Conservation (phyloP, 2,113 vertebrate species). For the Callorhinus ursinus region DNA sequence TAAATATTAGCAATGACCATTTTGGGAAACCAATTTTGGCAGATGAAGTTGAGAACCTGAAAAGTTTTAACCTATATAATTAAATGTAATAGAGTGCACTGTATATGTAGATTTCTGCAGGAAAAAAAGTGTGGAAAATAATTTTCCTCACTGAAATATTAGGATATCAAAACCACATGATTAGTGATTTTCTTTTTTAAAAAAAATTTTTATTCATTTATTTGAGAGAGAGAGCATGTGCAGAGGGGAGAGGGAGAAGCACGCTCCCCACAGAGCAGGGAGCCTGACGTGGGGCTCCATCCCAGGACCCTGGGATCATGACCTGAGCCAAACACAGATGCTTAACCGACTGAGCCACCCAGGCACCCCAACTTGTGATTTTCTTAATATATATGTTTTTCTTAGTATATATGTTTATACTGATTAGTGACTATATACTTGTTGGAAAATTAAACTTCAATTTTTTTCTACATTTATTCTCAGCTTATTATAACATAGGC, state of each 20-base stretch:
- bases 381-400: background rate
- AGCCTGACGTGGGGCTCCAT: too few relatives aligned
- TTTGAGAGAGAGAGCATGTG: background rate
- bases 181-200: background rate
- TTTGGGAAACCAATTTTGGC: background rate
- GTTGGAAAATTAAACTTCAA: background rate
- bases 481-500: background rate
- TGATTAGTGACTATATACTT: background rate
- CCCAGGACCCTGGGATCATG: too few relatives aligned
- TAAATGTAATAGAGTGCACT: background rate
- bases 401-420: background rate
- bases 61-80: background rate
- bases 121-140: background rate
- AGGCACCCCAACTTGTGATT: background rate
- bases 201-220: background rate
- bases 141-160: background rate
- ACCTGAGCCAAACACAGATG: too few relatives aligned
- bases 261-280: too few relatives aligned
- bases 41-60: background rate
- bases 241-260: too few relatives aligned
- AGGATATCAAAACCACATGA: background rate
- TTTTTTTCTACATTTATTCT: background rate
- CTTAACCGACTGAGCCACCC: too few relatives aligned
- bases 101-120: background rate
- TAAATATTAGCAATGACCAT: background rate